Percentiles rank a stretch among this genome's conserved stretches.
Conservation (phyloP, 1,140 invertebrate species). For the Drosophila pandora region DNA sequence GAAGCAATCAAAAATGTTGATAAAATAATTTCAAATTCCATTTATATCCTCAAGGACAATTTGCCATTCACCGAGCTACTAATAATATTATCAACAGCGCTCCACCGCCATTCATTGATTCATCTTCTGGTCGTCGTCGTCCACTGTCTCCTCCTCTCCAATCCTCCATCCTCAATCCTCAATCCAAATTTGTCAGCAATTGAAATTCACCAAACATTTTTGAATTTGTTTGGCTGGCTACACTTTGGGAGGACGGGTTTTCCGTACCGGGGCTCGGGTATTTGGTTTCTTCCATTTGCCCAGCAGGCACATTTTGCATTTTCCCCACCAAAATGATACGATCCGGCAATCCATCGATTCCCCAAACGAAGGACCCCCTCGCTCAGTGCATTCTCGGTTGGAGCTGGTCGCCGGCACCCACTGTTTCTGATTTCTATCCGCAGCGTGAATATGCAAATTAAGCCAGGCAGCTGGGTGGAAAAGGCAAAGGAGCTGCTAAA, state of each 20-base stretch:
- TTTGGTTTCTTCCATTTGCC: conserved; percentile 44
- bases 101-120: conserved; percentile 36
- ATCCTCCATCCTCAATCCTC: conserved; percentile 8
- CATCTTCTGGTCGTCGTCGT: conserved; percentile 1
- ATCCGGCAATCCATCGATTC: conserved; percentile 42
- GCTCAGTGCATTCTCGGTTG: conserved; percentile 44
- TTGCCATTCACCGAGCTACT: conserved; percentile 76
- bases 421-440: conserved; percentile 80
- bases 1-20: conserved; percentile 82
- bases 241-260: conserved; percentile 53
- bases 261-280: conserved; percentile 5
- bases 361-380: conserved; percentile 8
- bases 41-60: conserved; percentile 82
- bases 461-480: conserved; percentile 35
- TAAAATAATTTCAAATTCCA: conserved; percentile 82
- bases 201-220: conserved; percentile 82
- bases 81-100: conserved; percentile 75
- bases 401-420: conserved; percentile 47
- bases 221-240: conserved; percentile 79
- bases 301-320: conserved; percentile 80
- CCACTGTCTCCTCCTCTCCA: neutral
- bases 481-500: conserved; percentile 26
- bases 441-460: conserved; percentile 79
- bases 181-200: conserved; percentile 77
- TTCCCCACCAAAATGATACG: conserved; percentile 11